Evolutionary conservation across 2,888 invertebrate genomes (phyloP), one percentile per base, ranked within the genome.

Genomic region (Spodoptera exigua): DNA sequence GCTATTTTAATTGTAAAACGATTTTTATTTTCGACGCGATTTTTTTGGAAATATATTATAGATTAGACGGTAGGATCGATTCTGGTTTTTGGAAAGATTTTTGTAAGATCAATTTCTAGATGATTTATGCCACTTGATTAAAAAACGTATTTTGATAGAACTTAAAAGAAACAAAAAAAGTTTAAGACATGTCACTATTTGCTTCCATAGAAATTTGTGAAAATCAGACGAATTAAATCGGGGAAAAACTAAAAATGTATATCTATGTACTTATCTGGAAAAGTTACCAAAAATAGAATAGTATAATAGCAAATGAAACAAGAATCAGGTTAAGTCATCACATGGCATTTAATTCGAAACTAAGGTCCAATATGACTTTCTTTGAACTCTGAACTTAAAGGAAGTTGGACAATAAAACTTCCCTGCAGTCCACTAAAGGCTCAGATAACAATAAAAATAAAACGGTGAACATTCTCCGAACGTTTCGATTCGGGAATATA

Each of bases 381-480:
- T 66, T 52, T 45, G 47, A 65, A 55, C 41, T 41, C 18, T 40
- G 49, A 55, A 62, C 66, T 47, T 16, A 58, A 63, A 51, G 70
- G 49, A 64, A 70, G 72, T 60, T 47, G 5, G 37, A 62, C 63
- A 69, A 56, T 59, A 73, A 68, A 76, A 70, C 43, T 61, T 53
- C 36, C 70, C 59, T 60, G 67, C 60, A 52, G 61, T 72, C 51
- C 62, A 63, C 58, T 65, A 55, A 64, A 70, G 58, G 61, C 51
- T 49, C 62, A 65, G 61, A 75, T 67, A 69, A 76, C 76, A 78
- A 85, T 83, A 83, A 83, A 83, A 83, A 81, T 81, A 79, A 81
- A 83, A 75, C 67, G 65, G 56, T 36, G 65, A 70, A 78, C 70
- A 76, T 76, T 81, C 70, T 67, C 69, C 47, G 70, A 66, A 73